Conservation (phyloP, 2,888 invertebrate species). For the Fabriciana adippe region DNA sequence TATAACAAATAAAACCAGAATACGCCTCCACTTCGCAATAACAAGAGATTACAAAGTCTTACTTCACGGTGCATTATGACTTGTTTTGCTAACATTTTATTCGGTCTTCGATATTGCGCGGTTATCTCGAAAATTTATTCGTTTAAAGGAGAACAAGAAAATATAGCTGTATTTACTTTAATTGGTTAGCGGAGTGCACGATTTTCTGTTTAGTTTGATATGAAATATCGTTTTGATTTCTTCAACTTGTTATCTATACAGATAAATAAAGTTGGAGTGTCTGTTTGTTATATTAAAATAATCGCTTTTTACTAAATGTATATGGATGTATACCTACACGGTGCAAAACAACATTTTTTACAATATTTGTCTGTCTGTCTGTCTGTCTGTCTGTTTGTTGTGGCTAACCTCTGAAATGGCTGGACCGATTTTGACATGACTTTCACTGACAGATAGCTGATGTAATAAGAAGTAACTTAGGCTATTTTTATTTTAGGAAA, state of each 20-base stretch:
- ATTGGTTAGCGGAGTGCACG: conserved; percentile 6
- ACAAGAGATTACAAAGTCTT: conserved; percentile 11
- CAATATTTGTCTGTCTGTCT: too few species aligned
- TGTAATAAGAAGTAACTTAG: too few species aligned
- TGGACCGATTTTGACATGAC: too few species aligned
- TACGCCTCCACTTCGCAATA: conserved; percentile 5
- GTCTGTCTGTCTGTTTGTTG: too few species aligned
- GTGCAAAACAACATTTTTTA: too few species aligned
- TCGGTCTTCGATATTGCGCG: neutral
- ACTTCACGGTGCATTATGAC: conserved; percentile 8
- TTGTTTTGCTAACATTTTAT: conserved; percentile 15
- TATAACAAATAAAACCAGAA: neutral
- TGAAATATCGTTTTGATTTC: neutral
- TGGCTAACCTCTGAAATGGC: too few species aligned
- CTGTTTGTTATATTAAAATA: too few species aligned
- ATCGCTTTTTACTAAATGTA: too few species aligned
- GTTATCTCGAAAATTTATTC: conserved; percentile 5
- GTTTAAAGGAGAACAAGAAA: conserved; percentile 16
- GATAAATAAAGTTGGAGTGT: too few species aligned
- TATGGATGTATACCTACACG: too few species aligned
- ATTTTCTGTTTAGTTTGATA: conserved; percentile 7
- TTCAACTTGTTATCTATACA: neutral
- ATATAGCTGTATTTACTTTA: conserved; percentile 15
- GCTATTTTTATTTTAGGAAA: too few species aligned
- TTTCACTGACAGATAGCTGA: too few species aligned